A percentile compares a stretch with the other conserved stretches of the same genome.
These are phyloP conservation scores for Meles meles DNA, from an alignment of 2,113 vertebrate species.

Conservation along the genomic window DNA sequence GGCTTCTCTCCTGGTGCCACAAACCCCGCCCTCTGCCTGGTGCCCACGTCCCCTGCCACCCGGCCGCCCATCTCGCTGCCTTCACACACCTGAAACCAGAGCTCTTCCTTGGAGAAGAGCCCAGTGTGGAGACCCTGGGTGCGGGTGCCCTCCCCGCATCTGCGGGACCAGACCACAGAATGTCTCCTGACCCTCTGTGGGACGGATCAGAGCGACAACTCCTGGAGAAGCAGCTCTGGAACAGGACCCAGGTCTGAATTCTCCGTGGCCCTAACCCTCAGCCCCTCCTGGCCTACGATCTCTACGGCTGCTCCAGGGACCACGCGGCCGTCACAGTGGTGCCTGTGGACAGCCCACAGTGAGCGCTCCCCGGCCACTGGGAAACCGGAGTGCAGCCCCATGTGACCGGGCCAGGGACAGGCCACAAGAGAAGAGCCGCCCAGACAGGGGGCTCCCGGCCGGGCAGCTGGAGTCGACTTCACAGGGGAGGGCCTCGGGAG, in stretches of 20 bases:
- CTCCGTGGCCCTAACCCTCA: neutral
- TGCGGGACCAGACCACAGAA: accelerated
- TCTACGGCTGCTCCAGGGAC: neutral
- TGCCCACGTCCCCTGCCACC: neutral
- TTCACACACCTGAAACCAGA: neutral
- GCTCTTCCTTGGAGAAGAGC: neutral
- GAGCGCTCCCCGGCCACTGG: too few species aligned
- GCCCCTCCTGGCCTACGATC: neutral
- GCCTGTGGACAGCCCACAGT: neutral
- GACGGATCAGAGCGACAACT: too few species aligned
- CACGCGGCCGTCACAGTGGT: accelerated
- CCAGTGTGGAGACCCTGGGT: neutral
- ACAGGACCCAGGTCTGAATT: neutral
- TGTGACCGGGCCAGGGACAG: accelerated
- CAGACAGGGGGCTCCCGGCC: accelerated
- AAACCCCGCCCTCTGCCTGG: too few species aligned
- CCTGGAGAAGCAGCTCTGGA: neutral
- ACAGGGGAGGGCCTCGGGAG: accelerated
- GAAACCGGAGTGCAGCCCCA: accelerated
- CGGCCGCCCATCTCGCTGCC: accelerated
- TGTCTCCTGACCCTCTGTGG: too few species aligned
- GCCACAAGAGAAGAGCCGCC: neutral
- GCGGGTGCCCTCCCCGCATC: too few species aligned
- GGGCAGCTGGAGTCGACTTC: neutral
- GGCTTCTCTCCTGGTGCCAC: neutral